These are phyloP conservation scores for Perdita meconis DNA, from an alignment of 2,888 invertebrate species.

Conservation along the genomic window DNA sequence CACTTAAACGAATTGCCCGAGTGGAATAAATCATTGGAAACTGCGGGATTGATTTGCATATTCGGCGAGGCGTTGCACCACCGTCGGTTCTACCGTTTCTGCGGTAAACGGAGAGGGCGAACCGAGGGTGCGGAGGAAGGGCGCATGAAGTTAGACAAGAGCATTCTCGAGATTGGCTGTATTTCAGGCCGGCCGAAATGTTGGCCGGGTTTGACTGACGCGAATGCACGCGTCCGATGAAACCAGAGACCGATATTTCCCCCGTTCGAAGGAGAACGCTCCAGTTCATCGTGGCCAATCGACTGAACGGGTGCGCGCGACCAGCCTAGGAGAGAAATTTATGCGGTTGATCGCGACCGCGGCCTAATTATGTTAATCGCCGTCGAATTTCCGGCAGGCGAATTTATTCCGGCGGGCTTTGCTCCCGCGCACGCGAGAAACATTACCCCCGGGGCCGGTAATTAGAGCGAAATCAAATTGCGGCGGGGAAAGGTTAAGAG, in stretches of 20 bases:
- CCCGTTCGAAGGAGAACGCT: constrained; percentile 9
- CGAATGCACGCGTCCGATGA: constrained; percentile 9
- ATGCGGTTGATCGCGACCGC: constrained; percentile 44
- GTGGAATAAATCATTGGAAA: constrained; percentile 81
- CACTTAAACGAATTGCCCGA: constrained; percentile 84
- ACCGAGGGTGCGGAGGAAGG: constrained; percentile 24
- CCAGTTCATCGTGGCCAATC: constrained; percentile 8
- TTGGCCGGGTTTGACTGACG: constrained; percentile 58
- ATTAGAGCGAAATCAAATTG: constrained; percentile 66
- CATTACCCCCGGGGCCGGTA: constrained; percentile 45
- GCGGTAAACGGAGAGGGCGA: constrained; percentile 46
- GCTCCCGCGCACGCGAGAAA: constrained; percentile 43
- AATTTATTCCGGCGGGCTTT: constrained; percentile 39
- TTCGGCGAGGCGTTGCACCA: constrained; percentile 72
- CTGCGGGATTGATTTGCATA: constrained; percentile 83
- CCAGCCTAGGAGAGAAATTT: constrained; percentile 17
- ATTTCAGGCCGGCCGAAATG: constrained; percentile 64
- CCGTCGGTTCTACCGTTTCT: constrained; percentile 63
- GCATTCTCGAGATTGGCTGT: constrained; percentile 81
- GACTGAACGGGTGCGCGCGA: not conserved
- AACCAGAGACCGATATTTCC: constrained; percentile 40
- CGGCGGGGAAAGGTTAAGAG: constrained; percentile 55
- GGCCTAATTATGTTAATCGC: constrained; percentile 60
- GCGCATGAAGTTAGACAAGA: constrained; percentile 77
- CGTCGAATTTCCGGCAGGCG: constrained; percentile 50